These are phyloP conservation scores for Aspidiotus rigidus DNA, from an alignment of 2,888 invertebrate species.

Conservation along the genomic window DNA sequence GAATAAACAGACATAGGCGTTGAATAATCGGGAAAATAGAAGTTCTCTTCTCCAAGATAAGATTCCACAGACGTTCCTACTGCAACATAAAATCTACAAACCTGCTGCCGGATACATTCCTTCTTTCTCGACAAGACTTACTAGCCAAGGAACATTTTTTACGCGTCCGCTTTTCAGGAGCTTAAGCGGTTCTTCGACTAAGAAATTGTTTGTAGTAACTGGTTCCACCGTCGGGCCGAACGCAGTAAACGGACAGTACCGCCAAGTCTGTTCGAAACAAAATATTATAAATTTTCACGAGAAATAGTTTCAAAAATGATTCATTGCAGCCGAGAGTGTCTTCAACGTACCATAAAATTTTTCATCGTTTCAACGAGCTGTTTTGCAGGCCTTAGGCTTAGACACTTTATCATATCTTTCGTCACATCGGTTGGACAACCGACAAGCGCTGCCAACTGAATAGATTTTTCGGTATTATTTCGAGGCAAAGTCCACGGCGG, in stretches of 20 bases:
- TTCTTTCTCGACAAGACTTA: conserved; percentile 58
- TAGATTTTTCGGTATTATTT: conserved; percentile 39
- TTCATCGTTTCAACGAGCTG: conserved; percentile 37
- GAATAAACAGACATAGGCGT: no score
- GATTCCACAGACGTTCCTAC: no score
- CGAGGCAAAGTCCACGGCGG: conserved; percentile 40
- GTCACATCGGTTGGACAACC: conserved; percentile 40
- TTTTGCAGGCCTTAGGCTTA: conserved; percentile 39
- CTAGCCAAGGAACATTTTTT: conserved; percentile 60
- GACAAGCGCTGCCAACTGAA: conserved; percentile 38
- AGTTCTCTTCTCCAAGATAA: no score
- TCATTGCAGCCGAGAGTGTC: no score
- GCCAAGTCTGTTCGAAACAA: conserved; percentile 45
- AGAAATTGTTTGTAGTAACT: conserved; percentile 50
- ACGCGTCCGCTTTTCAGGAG: conserved; percentile 53
- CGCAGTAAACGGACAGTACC: conserved; percentile 60
- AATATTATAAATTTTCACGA: no score
- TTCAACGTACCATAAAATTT: conserved; percentile 29
- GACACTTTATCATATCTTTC: conserved; percentile 40
- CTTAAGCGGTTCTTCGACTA: conserved; percentile 56
- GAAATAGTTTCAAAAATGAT: no score
- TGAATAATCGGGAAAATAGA: no score
- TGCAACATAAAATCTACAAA: conserved; percentile 39
- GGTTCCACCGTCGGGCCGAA: conserved; percentile 64
- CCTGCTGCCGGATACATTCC: conserved; percentile 64